These are phyloP conservation scores for Thereva nobilitata DNA, from an alignment of 2,888 invertebrate species.

Conservation along the genomic window DNA sequence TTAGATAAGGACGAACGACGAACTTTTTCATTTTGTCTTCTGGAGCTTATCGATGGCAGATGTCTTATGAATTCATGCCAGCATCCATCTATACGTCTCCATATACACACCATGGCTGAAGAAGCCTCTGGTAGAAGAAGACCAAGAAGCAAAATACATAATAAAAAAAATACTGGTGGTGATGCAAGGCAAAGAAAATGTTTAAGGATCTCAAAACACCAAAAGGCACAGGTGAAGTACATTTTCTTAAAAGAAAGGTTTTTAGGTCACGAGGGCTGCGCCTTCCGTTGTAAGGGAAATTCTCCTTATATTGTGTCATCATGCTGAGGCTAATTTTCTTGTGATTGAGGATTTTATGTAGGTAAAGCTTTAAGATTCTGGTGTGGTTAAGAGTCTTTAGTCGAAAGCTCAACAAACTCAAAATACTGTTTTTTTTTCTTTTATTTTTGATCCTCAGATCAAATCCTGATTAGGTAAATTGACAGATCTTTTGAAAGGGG, in stretches of 20 bases:
- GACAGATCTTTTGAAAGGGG: too few species aligned
- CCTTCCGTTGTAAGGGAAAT: too few species aligned
- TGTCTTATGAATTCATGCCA: constrained; percentile 30
- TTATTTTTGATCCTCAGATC: too few species aligned
- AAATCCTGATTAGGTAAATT: too few species aligned
- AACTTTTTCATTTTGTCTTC: constrained; percentile 36
- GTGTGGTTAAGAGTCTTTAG: too few species aligned
- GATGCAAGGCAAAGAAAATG: not conserved
- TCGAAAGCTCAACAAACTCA: too few species aligned
- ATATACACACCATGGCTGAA: constrained; percentile 22
- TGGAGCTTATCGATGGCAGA: constrained; percentile 34
- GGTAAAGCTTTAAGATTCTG: too few species aligned
- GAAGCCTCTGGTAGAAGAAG: not conserved
- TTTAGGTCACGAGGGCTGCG: constrained; percentile 23
- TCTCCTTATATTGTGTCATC: too few species aligned
- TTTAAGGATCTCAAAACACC: constrained; percentile 9
- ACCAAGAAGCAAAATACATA: not conserved
- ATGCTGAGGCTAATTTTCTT: too few species aligned
- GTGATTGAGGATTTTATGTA: too few species aligned
- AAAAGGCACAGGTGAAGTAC: constrained; percentile 31
- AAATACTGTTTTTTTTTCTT: too few species aligned
- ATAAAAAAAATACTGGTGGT: too few species aligned
- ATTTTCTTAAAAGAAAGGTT: constrained; percentile 34
- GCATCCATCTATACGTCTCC: constrained; percentile 28
- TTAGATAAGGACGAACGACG: constrained; percentile 31